A percentile compares a stretch with the other conserved stretches of the same genome.
Evolutionary conservation across 2,113 vertebrate genomes (phyloP).

Genomic region (Bubo scandiacus): DNA sequence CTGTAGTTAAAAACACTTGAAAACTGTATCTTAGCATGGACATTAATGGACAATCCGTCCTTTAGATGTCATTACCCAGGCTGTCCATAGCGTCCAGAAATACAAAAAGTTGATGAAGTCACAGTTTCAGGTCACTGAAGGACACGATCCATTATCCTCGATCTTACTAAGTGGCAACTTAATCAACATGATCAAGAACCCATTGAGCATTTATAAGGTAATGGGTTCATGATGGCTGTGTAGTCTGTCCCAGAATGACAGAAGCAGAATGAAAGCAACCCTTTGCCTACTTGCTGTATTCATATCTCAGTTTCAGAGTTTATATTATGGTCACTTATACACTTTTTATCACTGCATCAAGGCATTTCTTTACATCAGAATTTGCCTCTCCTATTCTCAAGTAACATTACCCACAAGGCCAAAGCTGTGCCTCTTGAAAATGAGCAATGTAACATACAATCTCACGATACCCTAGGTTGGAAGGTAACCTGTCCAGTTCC

Average conservation of each 20-base stretch:
- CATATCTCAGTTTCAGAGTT: not conserved
- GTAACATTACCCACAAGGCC: not conserved
- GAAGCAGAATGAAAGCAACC: not conserved
- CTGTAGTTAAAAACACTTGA: not conserved
- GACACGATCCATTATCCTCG: not conserved
- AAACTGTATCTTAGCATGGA: not conserved
- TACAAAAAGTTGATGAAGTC: not conserved
- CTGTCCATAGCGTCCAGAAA: not conserved
- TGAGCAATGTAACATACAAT: not conserved
- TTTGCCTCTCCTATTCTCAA: not conserved
- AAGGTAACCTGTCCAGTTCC: not conserved
- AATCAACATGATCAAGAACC: not conserved
- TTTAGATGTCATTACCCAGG: not conserved
- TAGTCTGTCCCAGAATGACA: not conserved
- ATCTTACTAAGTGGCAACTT: not conserved
- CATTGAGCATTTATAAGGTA: not conserved
- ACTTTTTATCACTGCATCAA: not conserved
- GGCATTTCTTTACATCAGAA: not conserved
- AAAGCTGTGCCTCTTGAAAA: not conserved
- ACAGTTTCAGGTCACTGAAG: not conserved
- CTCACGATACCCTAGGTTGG: not conserved
- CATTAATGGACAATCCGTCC: not conserved
- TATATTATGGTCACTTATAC: not conserved
- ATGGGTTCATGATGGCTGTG: not conserved
- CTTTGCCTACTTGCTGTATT: not conserved